Evolutionary conservation across 30 jellyfish, hydroid and myxozoan species (phyloP).

Genomic region (Aurelia coerulea): DNA sequence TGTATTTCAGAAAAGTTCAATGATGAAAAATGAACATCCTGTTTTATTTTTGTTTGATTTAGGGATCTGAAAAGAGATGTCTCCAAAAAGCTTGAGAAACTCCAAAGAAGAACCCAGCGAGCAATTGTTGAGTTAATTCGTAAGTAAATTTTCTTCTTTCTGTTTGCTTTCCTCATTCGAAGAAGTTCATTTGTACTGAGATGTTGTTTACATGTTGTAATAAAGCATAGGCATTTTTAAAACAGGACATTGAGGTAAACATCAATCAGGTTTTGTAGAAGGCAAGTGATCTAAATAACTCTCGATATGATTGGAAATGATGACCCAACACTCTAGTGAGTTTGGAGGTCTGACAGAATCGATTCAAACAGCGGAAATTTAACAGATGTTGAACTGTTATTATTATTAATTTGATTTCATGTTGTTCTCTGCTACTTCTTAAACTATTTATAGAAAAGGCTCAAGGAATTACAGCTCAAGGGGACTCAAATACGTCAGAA

Average conservation of each 20-base stretch:
- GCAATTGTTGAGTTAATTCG: constrained; percentile 88
- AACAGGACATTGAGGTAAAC: no score
- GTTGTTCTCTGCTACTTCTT: no score
- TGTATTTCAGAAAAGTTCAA: no score
- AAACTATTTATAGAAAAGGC: no score
- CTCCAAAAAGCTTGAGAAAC: constrained; percentile 84
- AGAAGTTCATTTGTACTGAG: neutral
- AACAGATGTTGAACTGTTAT: no score
- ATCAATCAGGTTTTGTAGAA: neutral
- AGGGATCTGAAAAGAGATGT: constrained; percentile 95
- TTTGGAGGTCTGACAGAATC: no score
- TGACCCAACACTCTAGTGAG: neutral
- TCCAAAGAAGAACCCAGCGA: constrained; percentile 86
- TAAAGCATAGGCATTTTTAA: neutral
- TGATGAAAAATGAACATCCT: no score
- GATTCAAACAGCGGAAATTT: no score
- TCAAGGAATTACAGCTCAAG: no score
- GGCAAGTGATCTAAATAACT: neutral
- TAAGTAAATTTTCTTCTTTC: constrained; percentile 10
- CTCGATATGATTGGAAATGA: neutral
- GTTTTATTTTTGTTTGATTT: neutral
- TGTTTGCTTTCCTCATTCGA: neutral
- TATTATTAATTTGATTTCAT: no score
- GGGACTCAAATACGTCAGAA: no score
- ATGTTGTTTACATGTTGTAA: neutral